Conservation (phyloP, 2,113 vertebrate genomes). For the Oceanodroma tethys region DNA sequence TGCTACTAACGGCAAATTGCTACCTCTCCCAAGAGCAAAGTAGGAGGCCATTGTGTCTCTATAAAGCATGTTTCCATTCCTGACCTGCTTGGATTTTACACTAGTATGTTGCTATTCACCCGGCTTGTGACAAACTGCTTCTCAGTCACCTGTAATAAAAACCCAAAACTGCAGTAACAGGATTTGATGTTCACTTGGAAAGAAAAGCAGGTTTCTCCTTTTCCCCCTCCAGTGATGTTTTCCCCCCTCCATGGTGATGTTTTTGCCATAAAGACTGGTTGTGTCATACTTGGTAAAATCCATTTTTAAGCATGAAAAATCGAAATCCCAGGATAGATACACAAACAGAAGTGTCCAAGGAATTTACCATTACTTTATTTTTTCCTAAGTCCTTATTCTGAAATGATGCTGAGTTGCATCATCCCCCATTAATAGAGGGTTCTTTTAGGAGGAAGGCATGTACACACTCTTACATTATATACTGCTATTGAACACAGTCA, state of each 20-base stretch:
- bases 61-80: not conserved
- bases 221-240: not conserved
- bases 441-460: not conserved
- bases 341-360: not conserved
- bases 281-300: not conserved
- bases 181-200: not conserved
- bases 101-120: not conserved
- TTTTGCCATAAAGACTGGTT: not conserved
- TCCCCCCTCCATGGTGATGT: rapidly evolving
- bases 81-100: not conserved
- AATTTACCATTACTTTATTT: not conserved
- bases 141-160: not conserved
- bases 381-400: not conserved
- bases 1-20: not conserved
- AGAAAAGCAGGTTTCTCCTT: not conserved
- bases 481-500: not conserved
- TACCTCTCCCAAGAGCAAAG: not conserved
- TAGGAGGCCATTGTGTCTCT: not conserved
- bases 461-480: not conserved
- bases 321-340: not conserved
- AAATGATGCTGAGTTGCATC: not conserved
- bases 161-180: not conserved
- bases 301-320: not conserved
- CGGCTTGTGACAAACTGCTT: not conserved
- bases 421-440: not conserved